These are phyloP conservation scores for Podocnemis expansa DNA, from an alignment of 2,113 vertebrate species.

Conservation along the genomic window DNA sequence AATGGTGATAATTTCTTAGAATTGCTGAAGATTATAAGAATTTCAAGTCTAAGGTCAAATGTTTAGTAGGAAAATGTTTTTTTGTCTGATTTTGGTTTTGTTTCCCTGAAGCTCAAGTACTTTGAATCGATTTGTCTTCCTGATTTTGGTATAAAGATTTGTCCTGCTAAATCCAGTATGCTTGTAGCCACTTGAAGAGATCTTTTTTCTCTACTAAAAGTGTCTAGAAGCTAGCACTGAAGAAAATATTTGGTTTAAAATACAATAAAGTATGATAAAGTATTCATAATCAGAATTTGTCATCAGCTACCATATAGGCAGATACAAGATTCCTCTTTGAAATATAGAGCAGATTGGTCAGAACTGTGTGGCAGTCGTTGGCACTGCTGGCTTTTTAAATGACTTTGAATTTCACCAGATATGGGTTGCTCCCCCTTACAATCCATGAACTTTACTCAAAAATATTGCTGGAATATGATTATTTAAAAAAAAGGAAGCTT, in stretches of 20 bases:
- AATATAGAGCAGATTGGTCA: no score
- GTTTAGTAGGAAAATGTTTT: not conserved
- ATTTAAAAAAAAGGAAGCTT: not conserved
- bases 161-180: not conserved
- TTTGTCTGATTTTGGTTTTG: not conserved
- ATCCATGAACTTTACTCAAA: not conserved
- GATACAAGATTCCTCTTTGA: no score
- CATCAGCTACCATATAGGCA: not conserved
- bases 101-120: not conserved
- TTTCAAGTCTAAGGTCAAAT: not conserved
- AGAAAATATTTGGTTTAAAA: not conserved
- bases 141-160: not conserved
- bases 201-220: not conserved
- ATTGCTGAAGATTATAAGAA: not conserved
- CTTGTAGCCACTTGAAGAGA: not conserved
- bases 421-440: not conserved
- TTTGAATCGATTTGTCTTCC: not conserved
- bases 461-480: no score
- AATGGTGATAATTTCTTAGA: not conserved
- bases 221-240: not conserved
- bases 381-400: not conserved
- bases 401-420: not conserved
- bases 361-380: not conserved
- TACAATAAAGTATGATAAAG: not conserved
- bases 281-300: not conserved